phyloP scores from a whole-genome alignment of 2,888 invertebrate genomes.

The Mythimna lalbum region DNA sequence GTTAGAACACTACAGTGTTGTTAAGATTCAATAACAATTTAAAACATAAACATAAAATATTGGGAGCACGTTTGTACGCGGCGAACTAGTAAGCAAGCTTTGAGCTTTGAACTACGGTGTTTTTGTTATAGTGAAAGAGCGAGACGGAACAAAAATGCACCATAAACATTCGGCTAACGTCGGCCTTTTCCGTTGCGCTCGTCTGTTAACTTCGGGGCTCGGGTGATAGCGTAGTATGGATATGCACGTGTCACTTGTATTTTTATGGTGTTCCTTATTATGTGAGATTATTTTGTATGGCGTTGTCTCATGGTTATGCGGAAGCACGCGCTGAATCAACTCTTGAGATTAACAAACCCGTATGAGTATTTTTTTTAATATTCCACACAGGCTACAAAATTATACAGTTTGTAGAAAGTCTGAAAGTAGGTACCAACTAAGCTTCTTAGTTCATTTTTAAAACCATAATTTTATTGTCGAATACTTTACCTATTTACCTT shows the following conservation, averaged over 20 bases:
- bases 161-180: conserved; percentile 83
- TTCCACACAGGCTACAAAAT: not conserved
- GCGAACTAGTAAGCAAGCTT: conserved; percentile 72
- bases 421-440: not conserved
- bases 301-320: conserved; percentile 43
- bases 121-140: conserved; percentile 82
- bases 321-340: conserved; percentile 40
- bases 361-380: conserved; percentile 13
- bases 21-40: conserved; percentile 76
- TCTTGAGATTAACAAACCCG: conserved; percentile 28
- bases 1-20: conserved; percentile 79
- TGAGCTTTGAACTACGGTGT: conserved; percentile 75
- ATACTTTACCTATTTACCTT: not conserved
- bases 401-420: too few species aligned
- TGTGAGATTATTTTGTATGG: conserved; percentile 15
- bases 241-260: conserved; percentile 38
- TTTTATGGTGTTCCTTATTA: conserved; percentile 29
- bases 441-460: not conserved
- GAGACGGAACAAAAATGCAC: conserved; percentile 83
- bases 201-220: conserved; percentile 73
- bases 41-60: conserved; percentile 61
- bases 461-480: not conserved
- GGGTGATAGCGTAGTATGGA: conserved; percentile 74
- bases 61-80: conserved; percentile 67
- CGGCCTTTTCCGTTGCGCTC: conserved; percentile 79